Base-by-base conservation (phyloP, 2,888 invertebrate species). In the Zygogramma bicolorata region DNA sequence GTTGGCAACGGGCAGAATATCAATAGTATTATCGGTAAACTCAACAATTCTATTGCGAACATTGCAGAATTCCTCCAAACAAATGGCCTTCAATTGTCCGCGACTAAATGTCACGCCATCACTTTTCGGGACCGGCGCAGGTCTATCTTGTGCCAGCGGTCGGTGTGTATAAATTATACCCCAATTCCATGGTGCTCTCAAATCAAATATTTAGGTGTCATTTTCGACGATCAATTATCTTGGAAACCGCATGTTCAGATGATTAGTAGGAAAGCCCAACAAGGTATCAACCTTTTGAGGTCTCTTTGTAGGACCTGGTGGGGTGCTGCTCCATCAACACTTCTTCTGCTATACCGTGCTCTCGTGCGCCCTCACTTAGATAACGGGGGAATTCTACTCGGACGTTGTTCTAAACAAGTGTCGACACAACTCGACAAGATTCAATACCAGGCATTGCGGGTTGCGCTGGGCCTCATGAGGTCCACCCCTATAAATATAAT, bases 221-320 rank as follows among this genome's bases (percentile, higher is more conserved):
- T 61, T 13, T 61, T 40, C 10, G 60, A 61, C 15, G 4, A n/a
- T 40, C 1, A 22, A 25, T 18, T 61, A 10, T 61, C 61, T 6
- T 61, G 61, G 20, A 61, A 61, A 42, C 40, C 61, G 0, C 61
- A 61, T 34, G 22, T 59, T 59, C 2, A 59, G 18, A 59, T 27
- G 59, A 59, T 59, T 13, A 20, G 27, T 3, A 18, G 10, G 5
- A 59, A 20, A 27, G 59, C 59, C 2, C 31, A 59, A 31, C n/a
- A 59, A 31, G 22, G 61, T 4, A 40, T 61, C 25, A 61, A 61
- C 18, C n/a, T 40, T n/a, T 40, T 61, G 18, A 13, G 27, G 29
- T 13, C 61, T 22, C 2, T 61, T 27, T 61, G 61, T 15, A 42
- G 27, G 10, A 61, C 42, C 6, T 61, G 61, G 42, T 61, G 61